Conservation (phyloP, 2,797 vertebrate species). For the Alectoris magna region DNA sequence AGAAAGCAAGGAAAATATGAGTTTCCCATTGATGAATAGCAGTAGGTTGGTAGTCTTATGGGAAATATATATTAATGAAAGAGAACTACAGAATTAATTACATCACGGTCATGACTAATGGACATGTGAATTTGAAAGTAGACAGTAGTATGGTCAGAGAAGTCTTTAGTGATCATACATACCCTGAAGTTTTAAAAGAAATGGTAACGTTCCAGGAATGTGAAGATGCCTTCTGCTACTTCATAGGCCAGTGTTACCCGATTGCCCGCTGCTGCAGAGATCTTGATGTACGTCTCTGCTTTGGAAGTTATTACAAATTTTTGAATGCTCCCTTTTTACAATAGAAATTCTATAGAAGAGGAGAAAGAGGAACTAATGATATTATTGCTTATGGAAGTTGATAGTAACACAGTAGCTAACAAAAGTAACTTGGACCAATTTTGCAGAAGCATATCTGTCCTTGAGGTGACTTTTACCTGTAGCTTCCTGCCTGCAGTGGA, state of each 20-base stretch:
- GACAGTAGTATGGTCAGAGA: not conserved
- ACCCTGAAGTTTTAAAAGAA: not conserved
- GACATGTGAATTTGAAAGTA: not conserved
- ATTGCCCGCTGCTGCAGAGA: not conserved
- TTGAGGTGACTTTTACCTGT: not conserved
- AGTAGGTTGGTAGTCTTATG: not conserved
- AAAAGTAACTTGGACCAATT: not conserved
- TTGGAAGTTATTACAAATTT: not conserved
- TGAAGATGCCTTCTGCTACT: not conserved
- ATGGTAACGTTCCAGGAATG: not conserved
- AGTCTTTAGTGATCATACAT: not conserved
- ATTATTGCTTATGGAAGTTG: not conserved
- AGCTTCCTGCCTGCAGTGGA: not conserved
- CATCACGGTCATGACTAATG: not conserved
- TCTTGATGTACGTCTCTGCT: not conserved
- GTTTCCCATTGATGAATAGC: not conserved
- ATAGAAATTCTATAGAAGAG: not conserved
- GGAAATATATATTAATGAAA: not conserved
- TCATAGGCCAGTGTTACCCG: accelerated
- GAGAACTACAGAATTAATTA: not conserved
- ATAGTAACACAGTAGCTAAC: not conserved
- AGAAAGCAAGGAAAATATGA: not conserved
- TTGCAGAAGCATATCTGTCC: not conserved
- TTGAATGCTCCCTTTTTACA: not conserved
- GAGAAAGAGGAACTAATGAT: not conserved